Evolutionary conservation across 2,888 invertebrate species (phyloP), one percentile per base, ranked within the genome.

Genomic region (Eutolmus rufibarbis): DNA sequence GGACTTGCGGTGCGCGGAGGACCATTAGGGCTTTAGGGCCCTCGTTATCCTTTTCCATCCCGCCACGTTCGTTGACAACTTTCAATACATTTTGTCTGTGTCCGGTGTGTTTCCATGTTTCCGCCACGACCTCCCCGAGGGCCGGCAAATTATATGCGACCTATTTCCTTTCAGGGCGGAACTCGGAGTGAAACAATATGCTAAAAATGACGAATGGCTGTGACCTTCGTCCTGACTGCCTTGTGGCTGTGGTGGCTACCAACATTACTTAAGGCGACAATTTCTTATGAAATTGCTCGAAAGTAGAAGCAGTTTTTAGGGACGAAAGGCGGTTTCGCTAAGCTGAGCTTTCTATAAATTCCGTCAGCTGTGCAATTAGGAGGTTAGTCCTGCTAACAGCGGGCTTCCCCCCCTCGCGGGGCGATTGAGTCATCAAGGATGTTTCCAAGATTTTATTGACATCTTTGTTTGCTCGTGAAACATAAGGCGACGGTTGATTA

Each of bases 401-500:
- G 40, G n/a, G 37, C 5, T 40, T 77, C 34, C 51, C 5, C n/a
- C 34, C 40, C 14, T 16, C 16, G 12, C 46, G 8, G 19, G 16
- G 7, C 12, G 23, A 23, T 19, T 23, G 37, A 43, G 78, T n/a
- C n/a, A 78, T 78, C 78, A 78, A 43, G 23, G 23, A 43, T n/a
- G 43, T 78, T 78, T 78, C 19, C 66, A 19, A 78, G 78, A 78
- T 46, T 78, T 78, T 40, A 43, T 78, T 34, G 78, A 78, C 78
- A 43, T 37, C 43, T 23, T 78, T 43, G 23, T 43, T 78, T 23
- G 77, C 23, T 34, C 23, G 34, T 0, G 8, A 37, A 76, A 76
- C 76, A 57, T 19, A 23, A 57, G 23, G 57, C 23, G 57, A 57
- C 23, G 23, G 23, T 51, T 51, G n/a, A 57, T 57, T 57, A 23